Conservation (phyloP, 30 jellyfish, hydroid and myxozoan genomes). For the Turritopsis rubra region DNA sequence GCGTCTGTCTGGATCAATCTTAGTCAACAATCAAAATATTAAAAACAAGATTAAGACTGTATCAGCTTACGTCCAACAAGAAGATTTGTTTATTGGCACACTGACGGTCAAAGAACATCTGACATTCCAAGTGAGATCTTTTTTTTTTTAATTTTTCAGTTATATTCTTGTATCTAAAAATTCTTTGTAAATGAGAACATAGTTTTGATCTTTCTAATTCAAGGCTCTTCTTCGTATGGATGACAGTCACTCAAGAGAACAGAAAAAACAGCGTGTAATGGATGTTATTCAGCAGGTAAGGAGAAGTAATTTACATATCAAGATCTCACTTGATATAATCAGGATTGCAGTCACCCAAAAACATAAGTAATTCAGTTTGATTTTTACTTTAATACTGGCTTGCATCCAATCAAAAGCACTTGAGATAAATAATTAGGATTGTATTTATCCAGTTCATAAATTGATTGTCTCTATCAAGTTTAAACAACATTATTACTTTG, state of each 20-base stretch:
- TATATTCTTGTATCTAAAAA: neutral
- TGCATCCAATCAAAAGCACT: no score
- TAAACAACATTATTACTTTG: no score
- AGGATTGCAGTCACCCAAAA: no score
- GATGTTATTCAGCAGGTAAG: constrained; percentile 73
- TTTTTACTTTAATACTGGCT: no score
- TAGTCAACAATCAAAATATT: constrained; percentile 56
- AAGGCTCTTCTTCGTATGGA: constrained; percentile 75
- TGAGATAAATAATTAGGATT: no score
- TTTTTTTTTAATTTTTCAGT: neutral
- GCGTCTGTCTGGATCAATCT: constrained; percentile 49
- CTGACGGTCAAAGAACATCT: constrained; percentile 93
- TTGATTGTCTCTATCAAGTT: neutral
- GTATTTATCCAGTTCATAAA: no score
- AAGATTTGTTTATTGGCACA: constrained; percentile 88
- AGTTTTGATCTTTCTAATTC: neutral
- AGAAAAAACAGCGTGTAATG: constrained; percentile 53
- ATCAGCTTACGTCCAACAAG: constrained; percentile 93
- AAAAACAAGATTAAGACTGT: constrained; percentile 55
- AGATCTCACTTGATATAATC: no score
- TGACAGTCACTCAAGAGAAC: constrained; percentile 34
- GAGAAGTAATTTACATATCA: neutral
- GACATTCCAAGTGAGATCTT: constrained; percentile 52
- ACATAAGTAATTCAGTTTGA: no score
- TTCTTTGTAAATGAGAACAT: neutral